Conservation (phyloP, 1,140 invertebrate genomes). For the Polyergus mexicanus region DNA sequence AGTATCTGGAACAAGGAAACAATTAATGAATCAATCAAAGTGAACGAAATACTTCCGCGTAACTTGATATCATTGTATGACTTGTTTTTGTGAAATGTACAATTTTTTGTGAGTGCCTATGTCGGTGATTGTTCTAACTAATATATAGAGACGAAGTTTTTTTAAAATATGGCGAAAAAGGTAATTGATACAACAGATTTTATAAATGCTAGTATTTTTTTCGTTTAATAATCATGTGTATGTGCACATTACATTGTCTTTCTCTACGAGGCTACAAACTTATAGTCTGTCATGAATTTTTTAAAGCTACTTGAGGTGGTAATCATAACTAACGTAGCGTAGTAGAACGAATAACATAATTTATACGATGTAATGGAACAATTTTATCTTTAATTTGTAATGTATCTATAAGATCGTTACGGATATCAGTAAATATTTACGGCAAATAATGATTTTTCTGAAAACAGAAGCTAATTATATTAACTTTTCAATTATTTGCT, state of each 20-base stretch:
- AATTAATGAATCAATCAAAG: slow-evolving; percentile 1
- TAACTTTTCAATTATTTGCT: neutral
- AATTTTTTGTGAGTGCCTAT: neutral
- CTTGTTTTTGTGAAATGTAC: neutral
- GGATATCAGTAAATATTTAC: neutral
- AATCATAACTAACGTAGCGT: slow-evolving; percentile 10
- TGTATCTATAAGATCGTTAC: neutral
- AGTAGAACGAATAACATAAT: neutral
- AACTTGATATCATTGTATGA: neutral
- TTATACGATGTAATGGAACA: neutral
- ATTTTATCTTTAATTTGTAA: neutral
- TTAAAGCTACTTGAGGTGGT: slow-evolving; percentile 3
- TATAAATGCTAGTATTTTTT: neutral
- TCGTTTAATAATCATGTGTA: slow-evolving; percentile 6
- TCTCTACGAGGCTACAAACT: neutral
- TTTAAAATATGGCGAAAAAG: slow-evolving; percentile 48
- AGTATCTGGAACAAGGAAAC: neutral
- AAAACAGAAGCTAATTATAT: neutral
- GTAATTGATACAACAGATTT: slow-evolving; percentile 4
- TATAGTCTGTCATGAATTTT: slow-evolving; percentile 31
- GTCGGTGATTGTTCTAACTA: neutral
- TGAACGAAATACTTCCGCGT: neutral
- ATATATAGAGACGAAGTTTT: neutral
- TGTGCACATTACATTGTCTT: neutral
- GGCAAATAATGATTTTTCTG: neutral